Percentiles rank a stretch among this genome's conserved stretches.
Evolutionary conservation across 1,140 invertebrate species (phyloP).

Genomic region (Heliconius hermathena): DNA sequence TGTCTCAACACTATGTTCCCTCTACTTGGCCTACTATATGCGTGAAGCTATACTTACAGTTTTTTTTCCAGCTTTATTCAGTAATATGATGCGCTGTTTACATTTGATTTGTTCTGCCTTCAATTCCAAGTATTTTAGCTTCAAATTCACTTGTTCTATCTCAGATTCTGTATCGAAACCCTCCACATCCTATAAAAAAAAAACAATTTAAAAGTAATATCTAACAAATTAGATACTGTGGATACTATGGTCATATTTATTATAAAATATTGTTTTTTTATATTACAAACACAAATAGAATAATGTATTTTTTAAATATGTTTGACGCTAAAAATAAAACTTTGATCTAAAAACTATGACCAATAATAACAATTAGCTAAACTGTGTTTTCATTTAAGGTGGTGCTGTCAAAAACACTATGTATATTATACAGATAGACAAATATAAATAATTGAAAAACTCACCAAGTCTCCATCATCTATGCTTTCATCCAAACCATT

Average conservation of each 20-base stretch:
- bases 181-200: conserved; percentile 32
- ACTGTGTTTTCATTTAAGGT: no score
- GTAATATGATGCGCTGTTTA: conserved; percentile 49
- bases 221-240: not conserved
- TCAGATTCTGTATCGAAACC: conserved; percentile 37
- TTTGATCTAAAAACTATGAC: no score
- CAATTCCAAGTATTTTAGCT: conserved; percentile 54
- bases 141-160: conserved; percentile 53
- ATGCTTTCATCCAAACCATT: not conserved
- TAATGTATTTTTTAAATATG: no score
- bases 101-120: conserved; percentile 53
- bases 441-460: not conserved
- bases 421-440: no score
- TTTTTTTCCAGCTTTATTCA: conserved; percentile 48
- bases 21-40: no score
- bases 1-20: no score
- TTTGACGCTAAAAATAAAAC: no score
- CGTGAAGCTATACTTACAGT: conserved; percentile 33
- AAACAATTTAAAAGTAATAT: not conserved
- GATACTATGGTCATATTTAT: not conserved
- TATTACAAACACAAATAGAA: no score
- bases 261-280: not conserved
- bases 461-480: not conserved
- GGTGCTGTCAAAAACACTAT: no score
- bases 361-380: no score